Evolutionary conservation across 2,113 vertebrate species (phyloP).

Genomic region (Podarcis raffonei): DNA sequence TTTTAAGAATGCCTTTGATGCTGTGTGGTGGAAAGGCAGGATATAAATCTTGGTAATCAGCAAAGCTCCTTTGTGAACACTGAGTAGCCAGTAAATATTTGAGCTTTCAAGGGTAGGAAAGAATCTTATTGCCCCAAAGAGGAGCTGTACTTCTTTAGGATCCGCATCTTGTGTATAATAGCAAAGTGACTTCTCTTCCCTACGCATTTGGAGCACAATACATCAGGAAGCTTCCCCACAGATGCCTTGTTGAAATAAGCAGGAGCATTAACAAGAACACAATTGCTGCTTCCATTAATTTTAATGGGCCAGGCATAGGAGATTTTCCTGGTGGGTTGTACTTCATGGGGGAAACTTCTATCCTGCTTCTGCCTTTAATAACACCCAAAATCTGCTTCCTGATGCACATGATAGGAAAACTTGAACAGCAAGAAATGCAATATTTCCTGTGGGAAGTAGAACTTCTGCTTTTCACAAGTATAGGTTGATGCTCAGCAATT

Average conservation of each 20-base stretch:
- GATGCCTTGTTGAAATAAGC: not conserved
- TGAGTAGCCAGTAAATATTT: not conserved
- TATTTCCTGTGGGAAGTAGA: not conserved
- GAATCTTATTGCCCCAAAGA: not conserved
- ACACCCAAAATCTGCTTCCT: not conserved
- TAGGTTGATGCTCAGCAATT: not conserved
- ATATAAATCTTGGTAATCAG: not conserved
- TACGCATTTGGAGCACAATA: not conserved
- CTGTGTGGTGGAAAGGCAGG: not conserved
- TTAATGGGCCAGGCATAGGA: not conserved
- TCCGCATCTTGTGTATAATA: not conserved
- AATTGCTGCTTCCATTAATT: not conserved
- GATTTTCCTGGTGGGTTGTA: not conserved
- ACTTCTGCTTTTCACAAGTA: not conserved
- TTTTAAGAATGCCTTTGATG: not conserved
- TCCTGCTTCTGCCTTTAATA: not conserved
- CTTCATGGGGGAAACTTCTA: not conserved
- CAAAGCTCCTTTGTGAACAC: not conserved
- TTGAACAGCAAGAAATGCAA: not conserved
- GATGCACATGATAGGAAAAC: not conserved
- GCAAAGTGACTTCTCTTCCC: not conserved
- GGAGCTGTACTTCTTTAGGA: not conserved
- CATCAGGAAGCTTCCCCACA: not conserved
- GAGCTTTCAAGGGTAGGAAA: not conserved
- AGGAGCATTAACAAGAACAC: not conserved